Conservation (phyloP, 2,113 vertebrate species). For the Indicator maculatus region DNA sequence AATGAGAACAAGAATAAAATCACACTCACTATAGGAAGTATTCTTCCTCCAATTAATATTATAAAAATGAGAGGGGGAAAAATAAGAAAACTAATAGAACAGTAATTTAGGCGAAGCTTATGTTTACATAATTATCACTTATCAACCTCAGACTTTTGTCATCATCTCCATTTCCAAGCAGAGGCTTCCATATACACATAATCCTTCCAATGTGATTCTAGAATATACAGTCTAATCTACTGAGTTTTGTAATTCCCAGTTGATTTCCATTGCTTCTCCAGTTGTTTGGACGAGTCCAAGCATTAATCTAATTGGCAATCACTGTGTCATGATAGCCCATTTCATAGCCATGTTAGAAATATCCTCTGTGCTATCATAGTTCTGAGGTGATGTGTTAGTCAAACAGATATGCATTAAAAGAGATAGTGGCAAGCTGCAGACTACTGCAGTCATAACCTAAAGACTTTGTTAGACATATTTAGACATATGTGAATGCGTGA, state of each 20-base stretch:
- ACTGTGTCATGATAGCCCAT: not conserved
- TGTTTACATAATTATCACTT: not conserved
- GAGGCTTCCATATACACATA: not conserved
- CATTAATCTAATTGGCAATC: not conserved
- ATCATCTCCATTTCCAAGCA: not conserved
- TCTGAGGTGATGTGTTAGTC: slow-evolving; percentile 1
- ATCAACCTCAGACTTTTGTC: not conserved
- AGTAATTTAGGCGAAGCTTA: not conserved
- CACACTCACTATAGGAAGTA: not conserved
- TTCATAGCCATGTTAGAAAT: slow-evolving; percentile 6
- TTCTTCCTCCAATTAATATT: not conserved
- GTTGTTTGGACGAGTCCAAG: not conserved
- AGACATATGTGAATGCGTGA: not conserved
- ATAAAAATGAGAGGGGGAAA: not conserved
- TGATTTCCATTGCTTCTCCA: not conserved
- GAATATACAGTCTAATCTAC: not conserved
- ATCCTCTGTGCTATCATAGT: not conserved
- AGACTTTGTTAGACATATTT: not conserved
- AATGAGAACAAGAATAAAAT: slow-evolving; percentile 20
- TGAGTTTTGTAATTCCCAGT: not conserved
- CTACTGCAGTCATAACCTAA: not conserved
- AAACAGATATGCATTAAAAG: not conserved
- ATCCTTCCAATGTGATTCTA: not conserved
- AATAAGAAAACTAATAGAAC: not conserved
- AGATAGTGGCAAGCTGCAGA: not conserved